Evolutionary conservation across 2,113 vertebrate species (phyloP), one percentile per base, ranked within the genome.

Genomic region (Notarius quadriscutis): DNA sequence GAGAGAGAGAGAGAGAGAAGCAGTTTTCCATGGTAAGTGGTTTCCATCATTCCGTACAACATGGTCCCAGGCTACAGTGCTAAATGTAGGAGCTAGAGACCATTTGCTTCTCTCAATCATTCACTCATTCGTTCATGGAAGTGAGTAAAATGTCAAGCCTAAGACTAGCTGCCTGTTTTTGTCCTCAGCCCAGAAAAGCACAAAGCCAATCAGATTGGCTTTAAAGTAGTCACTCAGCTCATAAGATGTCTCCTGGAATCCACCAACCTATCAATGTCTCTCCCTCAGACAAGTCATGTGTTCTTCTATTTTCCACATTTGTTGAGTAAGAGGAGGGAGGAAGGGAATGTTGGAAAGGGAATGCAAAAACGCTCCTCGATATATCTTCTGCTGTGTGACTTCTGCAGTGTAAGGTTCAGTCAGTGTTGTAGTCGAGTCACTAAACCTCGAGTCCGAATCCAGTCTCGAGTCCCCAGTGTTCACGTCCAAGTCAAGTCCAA

Each of bases 31-130:
- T 88, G 48, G 74, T 88, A 77, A 90, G 84, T 86, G 81, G 80
- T 90, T 86, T 88, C 85, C 83, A 89, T 90, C 85, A 87, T 88
- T 90, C 62, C 84, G 75, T 83, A 84, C 58, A 62, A 67, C 83
- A 83, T 87, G 81, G 60, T 87, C 88, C 15, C 69, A 87, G 82
- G 60, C 85, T 88, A 51, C 85, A 83, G 62, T 86, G 63, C 41
- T 87, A 89, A 88, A 86, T 84, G 75, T 50, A 81, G 58, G 75
- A 87, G 88, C 83, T 79, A 65, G 81, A 89, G 79, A 88, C 89
- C 81, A 89, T 87, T 80, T 60, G 30, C 85, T 63, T 58, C 75
- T 62, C 30, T 88, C 67, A n/a, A 81, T 87, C 79, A 27, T 77
- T 83, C 82, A 48, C 41, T 82, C 34, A 51, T 58, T 85, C 62